Conservation (phyloP, 2,797 vertebrate genomes). For the Parambassis ranga region DNA sequence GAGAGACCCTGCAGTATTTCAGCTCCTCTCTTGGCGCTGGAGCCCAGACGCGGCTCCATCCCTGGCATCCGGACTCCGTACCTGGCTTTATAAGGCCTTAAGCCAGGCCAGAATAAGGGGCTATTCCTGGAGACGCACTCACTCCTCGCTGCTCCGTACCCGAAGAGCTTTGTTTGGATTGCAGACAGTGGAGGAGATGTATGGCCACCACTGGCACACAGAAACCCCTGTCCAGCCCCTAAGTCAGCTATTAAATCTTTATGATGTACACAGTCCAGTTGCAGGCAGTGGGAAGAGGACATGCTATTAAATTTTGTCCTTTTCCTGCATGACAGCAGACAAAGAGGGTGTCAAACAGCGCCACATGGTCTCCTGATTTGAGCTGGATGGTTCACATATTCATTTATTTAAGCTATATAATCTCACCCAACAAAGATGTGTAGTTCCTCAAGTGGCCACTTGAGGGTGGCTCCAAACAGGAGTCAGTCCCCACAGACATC, state of each 20-base stretch:
- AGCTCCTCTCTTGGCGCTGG: slow-evolving; percentile 8
- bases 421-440: no score
- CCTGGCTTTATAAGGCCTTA: slow-evolving; percentile 76
- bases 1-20: slow-evolving; percentile 58
- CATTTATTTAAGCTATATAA: no score
- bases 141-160: slow-evolving; percentile 35
- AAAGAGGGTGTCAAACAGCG: neutral
- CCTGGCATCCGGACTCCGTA: slow-evolving; percentile 64
- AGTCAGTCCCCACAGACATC: no score
- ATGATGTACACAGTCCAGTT: slow-evolving; percentile 30
- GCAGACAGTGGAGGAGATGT: slow-evolving; percentile 45
- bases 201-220: slow-evolving; percentile 36
- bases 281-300: slow-evolving; percentile 8
- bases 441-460: no score
- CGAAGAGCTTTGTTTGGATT: slow-evolving; percentile 70
- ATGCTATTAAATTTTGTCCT: neutral
- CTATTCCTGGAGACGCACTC: slow-evolving; percentile 71
- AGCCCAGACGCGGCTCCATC: slow-evolving; percentile 33
- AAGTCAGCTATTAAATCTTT: slow-evolving; percentile 54
- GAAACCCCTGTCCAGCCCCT: neutral
- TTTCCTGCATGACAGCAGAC: slow-evolving; percentile 1
- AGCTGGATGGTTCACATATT: no score
- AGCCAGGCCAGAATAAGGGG: slow-evolving; percentile 46
- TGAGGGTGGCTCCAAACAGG: no score
- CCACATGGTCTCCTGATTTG: neutral